These are phyloP conservation scores for Drosophila leonis DNA, from an alignment of 2,888 invertebrate genomes.

Conservation along the genomic window DNA sequence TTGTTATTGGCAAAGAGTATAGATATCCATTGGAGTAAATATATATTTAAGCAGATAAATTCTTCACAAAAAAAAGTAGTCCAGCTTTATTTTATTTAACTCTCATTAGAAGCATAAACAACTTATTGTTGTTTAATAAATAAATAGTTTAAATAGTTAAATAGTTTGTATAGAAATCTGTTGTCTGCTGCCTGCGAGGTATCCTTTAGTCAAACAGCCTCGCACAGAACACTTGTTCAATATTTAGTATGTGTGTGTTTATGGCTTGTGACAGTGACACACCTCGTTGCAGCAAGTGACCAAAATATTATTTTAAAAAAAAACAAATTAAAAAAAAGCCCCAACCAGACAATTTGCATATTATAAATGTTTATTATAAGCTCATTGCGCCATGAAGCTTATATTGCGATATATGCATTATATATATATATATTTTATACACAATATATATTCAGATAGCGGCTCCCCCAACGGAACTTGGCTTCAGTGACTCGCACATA, in stretches of 20 bases:
- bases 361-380: conserved; percentile 41
- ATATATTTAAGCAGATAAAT: not conserved
- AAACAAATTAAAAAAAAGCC: conserved; percentile 5
- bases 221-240: conserved; percentile 2
- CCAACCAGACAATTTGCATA: conserved; percentile 51
- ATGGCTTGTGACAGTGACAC: conserved; percentile 38
- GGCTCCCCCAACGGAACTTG: conserved; percentile 57
- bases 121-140: no score
- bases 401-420: conserved; percentile 42
- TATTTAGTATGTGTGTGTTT: conserved; percentile 9
- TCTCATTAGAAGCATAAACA: no score
- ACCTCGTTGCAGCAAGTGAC: conserved; percentile 42
- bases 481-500: conserved; percentile 65
- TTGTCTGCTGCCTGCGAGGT: not conserved
- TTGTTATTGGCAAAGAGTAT: not conserved
- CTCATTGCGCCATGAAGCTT: conserved; percentile 59
- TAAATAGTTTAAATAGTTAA: no score
- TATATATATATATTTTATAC: not conserved
- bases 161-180: no score
- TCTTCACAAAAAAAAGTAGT: no score
- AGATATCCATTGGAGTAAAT: not conserved
- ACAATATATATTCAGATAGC: conserved; percentile 12
- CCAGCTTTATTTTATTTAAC: no score
- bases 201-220: not conserved
- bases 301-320: conserved; percentile 11